A percentile compares a stretch with the other conserved stretches of the same genome.
Conservation (phyloP, 2,888 invertebrate genomes). For the Diogma glabrata region DNA sequence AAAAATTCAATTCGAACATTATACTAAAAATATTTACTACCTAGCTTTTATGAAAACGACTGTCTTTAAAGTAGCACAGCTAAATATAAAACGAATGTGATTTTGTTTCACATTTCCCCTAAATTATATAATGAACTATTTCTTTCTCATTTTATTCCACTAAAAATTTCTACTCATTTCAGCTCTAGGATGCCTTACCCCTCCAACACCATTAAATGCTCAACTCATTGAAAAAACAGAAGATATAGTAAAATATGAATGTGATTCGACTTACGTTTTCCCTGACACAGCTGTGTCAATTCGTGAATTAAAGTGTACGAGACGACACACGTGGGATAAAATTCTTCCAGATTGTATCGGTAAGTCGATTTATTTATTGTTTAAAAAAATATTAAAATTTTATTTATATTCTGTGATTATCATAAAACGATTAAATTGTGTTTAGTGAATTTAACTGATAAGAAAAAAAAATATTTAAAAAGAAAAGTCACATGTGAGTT, state of each 20-base stretch:
- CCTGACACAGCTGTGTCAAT: conserved; percentile 51
- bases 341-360: conserved; percentile 50
- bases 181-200: conserved; percentile 58
- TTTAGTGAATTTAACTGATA: no score
- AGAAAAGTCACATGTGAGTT: no score
- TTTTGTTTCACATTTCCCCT: background rate
- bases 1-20: no score
- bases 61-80: no score
- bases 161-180: no score
- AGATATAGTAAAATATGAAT: conserved; percentile 54
- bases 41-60: no score
- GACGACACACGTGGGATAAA: conserved; percentile 53
- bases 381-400: conserved; percentile 2
- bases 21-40: no score
- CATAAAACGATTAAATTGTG: no score
- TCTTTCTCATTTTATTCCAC: conserved; percentile 7
- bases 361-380: conserved; percentile 34
- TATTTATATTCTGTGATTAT: conserved; percentile 1
- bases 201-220: conserved; percentile 52
- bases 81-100: background rate
- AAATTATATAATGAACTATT: conserved; percentile 1
- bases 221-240: conserved; percentile 54
- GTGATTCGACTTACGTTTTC: conserved; percentile 55
- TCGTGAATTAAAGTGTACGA: conserved; percentile 50
- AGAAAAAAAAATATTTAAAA: no score